Evolutionary conservation across 1,140 invertebrate species (phyloP).

Genomic region (Magallana gigas): DNA sequence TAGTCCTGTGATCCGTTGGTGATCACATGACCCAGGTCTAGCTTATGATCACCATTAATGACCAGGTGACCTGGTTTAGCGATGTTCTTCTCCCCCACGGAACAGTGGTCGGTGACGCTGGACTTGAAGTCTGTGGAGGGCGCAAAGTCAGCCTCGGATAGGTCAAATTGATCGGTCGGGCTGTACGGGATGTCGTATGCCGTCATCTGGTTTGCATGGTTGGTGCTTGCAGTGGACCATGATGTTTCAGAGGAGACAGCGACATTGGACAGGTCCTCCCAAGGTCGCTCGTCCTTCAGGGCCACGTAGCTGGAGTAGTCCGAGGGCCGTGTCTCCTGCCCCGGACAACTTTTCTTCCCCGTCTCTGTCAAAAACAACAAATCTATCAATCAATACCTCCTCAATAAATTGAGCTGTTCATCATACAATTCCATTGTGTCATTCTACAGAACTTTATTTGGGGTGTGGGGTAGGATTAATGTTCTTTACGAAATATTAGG

Average conservation of each 20-base stretch:
- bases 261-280: slow-evolving; percentile 60
- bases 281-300: slow-evolving; percentile 66
- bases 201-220: slow-evolving; percentile 30
- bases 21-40: background rate
- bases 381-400: too few relatives aligned
- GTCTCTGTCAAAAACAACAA: slow-evolving; percentile 65
- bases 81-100: background rate
- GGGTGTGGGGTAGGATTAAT: too few relatives aligned
- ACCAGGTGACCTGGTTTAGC: background rate
- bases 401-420: too few relatives aligned
- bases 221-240: background rate
- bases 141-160: slow-evolving; percentile 73
- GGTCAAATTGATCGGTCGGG: slow-evolving; percentile 65
- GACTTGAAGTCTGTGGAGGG: slow-evolving; percentile 45
- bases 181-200: slow-evolving; percentile 74
- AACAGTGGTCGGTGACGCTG: background rate
- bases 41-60: background rate
- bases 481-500: too few relatives aligned
- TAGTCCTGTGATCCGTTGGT: slow-evolving; percentile 18
- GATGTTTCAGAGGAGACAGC: slow-evolving; percentile 14
- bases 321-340: slow-evolving; percentile 58
- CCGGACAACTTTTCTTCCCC: slow-evolving; percentile 54
- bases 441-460: too few relatives aligned
- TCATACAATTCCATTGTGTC: too few relatives aligned
- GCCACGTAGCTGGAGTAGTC: slow-evolving; percentile 69